phyloP scores from a whole-genome alignment of 2,113 vertebrate genomes.

The Cavia aperea region DNA sequence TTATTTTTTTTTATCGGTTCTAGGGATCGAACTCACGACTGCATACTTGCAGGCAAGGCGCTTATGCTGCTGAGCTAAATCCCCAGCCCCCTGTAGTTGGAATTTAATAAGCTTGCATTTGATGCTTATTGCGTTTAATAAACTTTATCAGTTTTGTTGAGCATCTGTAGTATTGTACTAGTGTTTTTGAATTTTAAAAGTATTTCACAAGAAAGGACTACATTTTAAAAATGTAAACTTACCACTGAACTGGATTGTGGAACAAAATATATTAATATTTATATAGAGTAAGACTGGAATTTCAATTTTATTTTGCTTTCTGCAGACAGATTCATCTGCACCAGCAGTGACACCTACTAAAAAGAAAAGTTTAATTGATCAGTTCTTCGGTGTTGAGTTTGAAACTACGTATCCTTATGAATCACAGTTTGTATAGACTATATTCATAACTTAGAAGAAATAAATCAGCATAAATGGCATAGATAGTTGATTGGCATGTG shows the following conservation, averaged over 20 bases:
- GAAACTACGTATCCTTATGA: slow-evolving; percentile 95
- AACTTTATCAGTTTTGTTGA: not conserved
- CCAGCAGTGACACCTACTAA: slow-evolving; percentile 78
- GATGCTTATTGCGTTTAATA: slow-evolving; percentile 27
- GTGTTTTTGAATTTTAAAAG: slow-evolving; percentile 7
- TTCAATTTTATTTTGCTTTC: slow-evolving; percentile 65
- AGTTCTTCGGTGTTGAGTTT: slow-evolving; percentile 97
- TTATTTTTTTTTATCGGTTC: no score
- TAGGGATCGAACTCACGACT: no score
- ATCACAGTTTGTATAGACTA: slow-evolving; percentile 36
- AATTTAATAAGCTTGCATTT: slow-evolving; percentile 31
- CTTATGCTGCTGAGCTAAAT: no score
- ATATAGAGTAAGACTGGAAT: slow-evolving; percentile 46
- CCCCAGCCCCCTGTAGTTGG: not conserved
- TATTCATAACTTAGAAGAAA: not conserved
- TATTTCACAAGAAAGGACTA: slow-evolving; percentile 3
- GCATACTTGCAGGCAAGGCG: no score
- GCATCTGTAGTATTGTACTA: slow-evolving; percentile 26
- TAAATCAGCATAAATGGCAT: not conserved
- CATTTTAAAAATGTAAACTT: slow-evolving; percentile 29
- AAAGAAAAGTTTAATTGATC: slow-evolving; percentile 98
- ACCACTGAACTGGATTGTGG: slow-evolving; percentile 16
- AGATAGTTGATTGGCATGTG: not conserved
- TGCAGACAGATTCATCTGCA: slow-evolving; percentile 78
- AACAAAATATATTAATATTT: slow-evolving; percentile 16